A percentile compares a stretch with the other conserved stretches of the same genome.
phyloP scores from a whole-genome alignment of 1,140 invertebrate genomes.

The Aphidius gifuensis region DNA sequence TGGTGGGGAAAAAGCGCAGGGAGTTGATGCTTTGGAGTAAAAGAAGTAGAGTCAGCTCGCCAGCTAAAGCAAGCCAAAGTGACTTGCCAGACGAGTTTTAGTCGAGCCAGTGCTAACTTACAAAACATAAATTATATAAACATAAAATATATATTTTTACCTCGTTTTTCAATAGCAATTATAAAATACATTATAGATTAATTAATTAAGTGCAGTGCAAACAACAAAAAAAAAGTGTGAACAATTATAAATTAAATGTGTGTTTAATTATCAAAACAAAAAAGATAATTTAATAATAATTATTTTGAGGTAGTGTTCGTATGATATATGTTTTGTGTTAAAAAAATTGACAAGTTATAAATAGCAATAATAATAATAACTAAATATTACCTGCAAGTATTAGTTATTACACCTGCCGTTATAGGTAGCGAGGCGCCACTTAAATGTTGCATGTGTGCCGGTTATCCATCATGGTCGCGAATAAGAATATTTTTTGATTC shows the following conservation, averaged over 20 bases:
- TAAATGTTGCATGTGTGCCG: constrained; percentile 51
- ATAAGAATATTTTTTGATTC: constrained; percentile 56
- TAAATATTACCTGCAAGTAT: neutral
- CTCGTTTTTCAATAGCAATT: no score
- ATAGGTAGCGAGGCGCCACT: constrained; percentile 49
- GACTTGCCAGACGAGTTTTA: constrained; percentile 52
- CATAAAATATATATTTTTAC: no score
- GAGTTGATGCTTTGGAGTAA: constrained; percentile 21
- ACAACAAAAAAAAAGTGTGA: no score
- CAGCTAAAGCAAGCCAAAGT: constrained; percentile 29
- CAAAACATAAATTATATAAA: neutral
- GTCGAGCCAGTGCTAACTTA: constrained; percentile 40
- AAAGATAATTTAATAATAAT: no score
- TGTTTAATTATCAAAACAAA: no score
- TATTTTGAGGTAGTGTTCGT: no score
- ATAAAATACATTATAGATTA: no score
- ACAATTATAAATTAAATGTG: no score
- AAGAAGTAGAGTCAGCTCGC: constrained; percentile 37
- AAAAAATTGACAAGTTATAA: no score
- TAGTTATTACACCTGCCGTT: constrained; percentile 52
- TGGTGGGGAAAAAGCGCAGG: constrained; percentile 26
- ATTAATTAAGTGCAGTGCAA: no score
- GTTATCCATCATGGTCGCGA: constrained; percentile 64
- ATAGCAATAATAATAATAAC: no score
- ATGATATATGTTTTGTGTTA: no score